Evolutionary conservation across 2,797 vertebrate species (phyloP).

Genomic region (Pygocentrus nattereri): DNA sequence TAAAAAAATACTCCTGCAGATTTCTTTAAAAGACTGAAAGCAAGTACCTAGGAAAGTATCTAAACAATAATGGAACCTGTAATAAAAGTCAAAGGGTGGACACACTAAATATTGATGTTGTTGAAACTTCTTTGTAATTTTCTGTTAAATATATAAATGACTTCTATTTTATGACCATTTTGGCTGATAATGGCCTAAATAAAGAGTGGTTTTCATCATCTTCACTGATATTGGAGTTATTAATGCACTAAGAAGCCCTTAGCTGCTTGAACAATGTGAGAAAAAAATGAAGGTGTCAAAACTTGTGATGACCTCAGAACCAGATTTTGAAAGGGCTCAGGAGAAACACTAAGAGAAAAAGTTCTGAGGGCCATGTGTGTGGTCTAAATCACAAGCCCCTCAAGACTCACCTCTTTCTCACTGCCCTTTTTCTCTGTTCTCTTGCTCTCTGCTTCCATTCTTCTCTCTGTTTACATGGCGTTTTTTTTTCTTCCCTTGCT

Average conservation of each 20-base stretch:
- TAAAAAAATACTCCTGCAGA: too few species aligned
- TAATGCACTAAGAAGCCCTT: not conserved
- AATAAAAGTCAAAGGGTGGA: too few species aligned
- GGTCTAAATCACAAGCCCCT: constrained; percentile 55
- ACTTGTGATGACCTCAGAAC: constrained; percentile 10
- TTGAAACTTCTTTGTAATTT: too few species aligned
- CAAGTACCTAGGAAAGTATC: too few species aligned
- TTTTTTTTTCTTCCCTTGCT: constrained; percentile 42
- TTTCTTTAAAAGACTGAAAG: too few species aligned
- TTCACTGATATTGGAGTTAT: too few species aligned
- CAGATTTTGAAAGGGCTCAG: constrained; percentile 9
- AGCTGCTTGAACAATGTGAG: not conserved
- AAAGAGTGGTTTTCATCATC: too few species aligned
- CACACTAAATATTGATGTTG: too few species aligned
- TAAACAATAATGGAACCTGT: too few species aligned
- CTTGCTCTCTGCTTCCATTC: constrained; percentile 30
- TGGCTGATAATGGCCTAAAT: too few species aligned
- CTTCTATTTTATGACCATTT: too few species aligned
- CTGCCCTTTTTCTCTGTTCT: constrained; percentile 20
- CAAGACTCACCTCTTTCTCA: constrained; percentile 40
- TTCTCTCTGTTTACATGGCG: constrained; percentile 40
- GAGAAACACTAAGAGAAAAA: constrained; percentile 17
- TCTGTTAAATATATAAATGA: too few species aligned
- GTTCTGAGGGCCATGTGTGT: constrained; percentile 49
- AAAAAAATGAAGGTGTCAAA: not conserved